Evolutionary conservation across 2,113 vertebrate species (phyloP).

Genomic region (Fregata magnificens): DNA sequence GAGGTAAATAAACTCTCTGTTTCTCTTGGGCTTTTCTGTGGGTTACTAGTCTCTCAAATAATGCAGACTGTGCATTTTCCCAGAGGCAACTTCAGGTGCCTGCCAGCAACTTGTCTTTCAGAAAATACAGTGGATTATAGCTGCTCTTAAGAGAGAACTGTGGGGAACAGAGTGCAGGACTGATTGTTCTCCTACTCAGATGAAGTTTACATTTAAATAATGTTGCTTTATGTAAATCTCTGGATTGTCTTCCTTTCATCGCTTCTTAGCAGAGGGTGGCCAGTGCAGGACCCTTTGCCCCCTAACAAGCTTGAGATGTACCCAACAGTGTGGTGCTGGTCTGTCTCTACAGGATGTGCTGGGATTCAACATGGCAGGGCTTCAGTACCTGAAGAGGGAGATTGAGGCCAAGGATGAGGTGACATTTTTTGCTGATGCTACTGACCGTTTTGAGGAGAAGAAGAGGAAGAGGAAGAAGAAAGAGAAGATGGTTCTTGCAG

Average conservation of each 20-base stretch:
- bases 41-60: background rate
- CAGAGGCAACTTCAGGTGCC: background rate
- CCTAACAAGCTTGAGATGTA: background rate
- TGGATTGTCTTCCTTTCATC: background rate
- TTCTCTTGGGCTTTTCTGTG: background rate
- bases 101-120: background rate
- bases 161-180: background rate
- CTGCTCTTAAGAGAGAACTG: background rate
- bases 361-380: slow-evolving; percentile 92
- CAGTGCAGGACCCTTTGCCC: background rate
- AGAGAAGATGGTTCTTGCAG: slow-evolving; percentile 85
- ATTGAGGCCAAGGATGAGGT: slow-evolving; percentile 93
- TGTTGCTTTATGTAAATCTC: background rate
- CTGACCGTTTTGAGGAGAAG: slow-evolving; percentile 84
- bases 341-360: slow-evolving; percentile 82
- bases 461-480: slow-evolving; percentile 88
- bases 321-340: background rate
- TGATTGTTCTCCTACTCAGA: background rate
- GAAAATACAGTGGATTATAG: background rate
- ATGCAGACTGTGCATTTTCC: background rate
- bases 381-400: slow-evolving; percentile 90
- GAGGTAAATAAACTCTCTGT: background rate
- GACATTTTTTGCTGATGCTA: slow-evolving; percentile 92
- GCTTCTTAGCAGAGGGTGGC: background rate
- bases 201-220: background rate